A percentile compares a stretch with the other conserved stretches of the same genome.
Evolutionary conservation across 2,797 vertebrate species (phyloP).

Genomic region (Sebastiscus albofasciatus): DNA sequence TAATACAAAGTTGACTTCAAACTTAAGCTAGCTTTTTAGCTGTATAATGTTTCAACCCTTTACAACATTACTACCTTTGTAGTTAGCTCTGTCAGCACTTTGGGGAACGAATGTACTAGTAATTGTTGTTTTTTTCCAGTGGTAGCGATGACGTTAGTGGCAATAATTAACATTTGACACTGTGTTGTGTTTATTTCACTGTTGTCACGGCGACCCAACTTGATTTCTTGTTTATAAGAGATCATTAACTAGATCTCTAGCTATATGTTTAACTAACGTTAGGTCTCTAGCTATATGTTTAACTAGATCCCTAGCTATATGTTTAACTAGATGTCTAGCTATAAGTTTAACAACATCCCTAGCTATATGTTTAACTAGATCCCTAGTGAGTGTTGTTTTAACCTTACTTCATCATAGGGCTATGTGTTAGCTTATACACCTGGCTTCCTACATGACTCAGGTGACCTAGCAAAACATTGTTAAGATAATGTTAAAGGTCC

Average conservation of each 20-base stretch:
- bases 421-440: not conserved
- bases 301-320: too few relatives aligned
- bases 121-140: not conserved
- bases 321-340: too few relatives aligned
- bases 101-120: not conserved
- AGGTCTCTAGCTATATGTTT: too few relatives aligned
- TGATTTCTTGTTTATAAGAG: not conserved
- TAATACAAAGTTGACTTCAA: conserved; percentile 71
- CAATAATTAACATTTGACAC: conserved; percentile 10
- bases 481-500: not conserved
- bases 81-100: not conserved
- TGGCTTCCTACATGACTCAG: not conserved
- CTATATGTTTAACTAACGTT: too few relatives aligned
- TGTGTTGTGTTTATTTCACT: conserved; percentile 2
- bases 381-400: not conserved
- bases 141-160: not conserved
- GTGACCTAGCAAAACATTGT: not conserved
- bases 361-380: not conserved
- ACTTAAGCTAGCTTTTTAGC: conserved; percentile 58
- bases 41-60: not conserved
- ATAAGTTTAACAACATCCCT: too few relatives aligned
- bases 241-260: not conserved
- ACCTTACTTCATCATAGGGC: not conserved
- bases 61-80: not conserved
- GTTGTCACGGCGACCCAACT: conserved; percentile 45